These are phyloP conservation scores for Tapirus terrestris DNA, from an alignment of 2,113 vertebrate genomes.

Conservation along the genomic window DNA sequence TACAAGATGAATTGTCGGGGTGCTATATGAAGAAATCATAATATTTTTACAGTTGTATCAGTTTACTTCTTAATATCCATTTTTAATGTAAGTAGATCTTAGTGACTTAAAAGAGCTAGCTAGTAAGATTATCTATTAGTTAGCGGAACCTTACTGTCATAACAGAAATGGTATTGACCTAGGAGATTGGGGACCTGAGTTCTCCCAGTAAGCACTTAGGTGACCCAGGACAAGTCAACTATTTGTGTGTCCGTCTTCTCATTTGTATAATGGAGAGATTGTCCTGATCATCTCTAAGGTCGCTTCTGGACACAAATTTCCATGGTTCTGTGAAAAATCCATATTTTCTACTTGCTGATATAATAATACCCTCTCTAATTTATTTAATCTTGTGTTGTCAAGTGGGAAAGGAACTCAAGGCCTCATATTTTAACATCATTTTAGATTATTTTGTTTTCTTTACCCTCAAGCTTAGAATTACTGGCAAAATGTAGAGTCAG, in stretches of 20 bases:
- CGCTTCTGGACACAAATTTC: not conserved
- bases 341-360: not conserved
- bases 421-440: not conserved
- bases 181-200: not conserved
- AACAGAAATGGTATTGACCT: not conserved
- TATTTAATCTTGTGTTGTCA: not conserved
- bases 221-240: not conserved
- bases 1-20: not conserved
- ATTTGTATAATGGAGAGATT: too few relatives aligned
- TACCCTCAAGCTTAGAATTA: not conserved
- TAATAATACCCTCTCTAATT: not conserved
- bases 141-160: not conserved
- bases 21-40: not conserved
- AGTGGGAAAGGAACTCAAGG: not conserved
- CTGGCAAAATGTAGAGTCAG: not conserved
- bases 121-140: not conserved
- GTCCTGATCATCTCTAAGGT: not conserved
- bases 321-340: not conserved
- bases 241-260: too few relatives aligned
- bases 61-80: not conserved
- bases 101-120: not conserved
- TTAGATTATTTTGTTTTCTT: not conserved
- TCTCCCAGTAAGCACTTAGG: not conserved
- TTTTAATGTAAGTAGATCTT: not conserved
- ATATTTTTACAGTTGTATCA: not conserved